phyloP scores from a whole-genome alignment of 2,888 invertebrate species.

The Dasypogon diadema region DNA sequence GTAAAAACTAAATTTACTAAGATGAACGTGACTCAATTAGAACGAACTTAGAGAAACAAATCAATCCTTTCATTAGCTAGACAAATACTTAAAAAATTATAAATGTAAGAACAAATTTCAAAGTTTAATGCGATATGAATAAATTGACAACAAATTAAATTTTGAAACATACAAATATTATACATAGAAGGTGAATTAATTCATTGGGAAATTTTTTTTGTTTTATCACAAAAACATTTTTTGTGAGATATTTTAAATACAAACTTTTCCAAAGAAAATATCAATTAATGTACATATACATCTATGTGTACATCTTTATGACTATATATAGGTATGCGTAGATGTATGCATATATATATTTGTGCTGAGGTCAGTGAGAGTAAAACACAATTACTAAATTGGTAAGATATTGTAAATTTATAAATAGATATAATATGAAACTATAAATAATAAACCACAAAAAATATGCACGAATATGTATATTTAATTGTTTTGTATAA shows the following conservation, averaged over 20 bases:
- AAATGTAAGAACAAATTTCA: conserved; percentile 14
- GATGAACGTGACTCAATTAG: conserved; percentile 24
- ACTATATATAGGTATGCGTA: too few species aligned
- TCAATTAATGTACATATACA: too few species aligned
- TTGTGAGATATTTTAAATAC: conserved; percentile 2
- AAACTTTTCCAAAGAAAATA: conserved; percentile 25
- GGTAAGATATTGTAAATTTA: conserved; percentile 48
- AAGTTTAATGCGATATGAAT: background rate
- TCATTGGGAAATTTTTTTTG: background rate
- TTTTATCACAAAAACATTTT: background rate
- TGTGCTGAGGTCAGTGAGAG: conserved; percentile 27
- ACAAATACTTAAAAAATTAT: conserved; percentile 46
- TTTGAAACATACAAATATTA: conserved; percentile 25
- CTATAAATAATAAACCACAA: conserved; percentile 33
- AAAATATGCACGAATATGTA: conserved; percentile 49
- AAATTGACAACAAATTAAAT: conserved; percentile 6
- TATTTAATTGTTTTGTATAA: conserved; percentile 49
- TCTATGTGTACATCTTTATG: too few species aligned
- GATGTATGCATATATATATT: too few species aligned
- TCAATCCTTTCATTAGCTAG: conserved; percentile 45
- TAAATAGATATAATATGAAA: conserved; percentile 31
- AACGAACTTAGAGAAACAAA: conserved; percentile 28
- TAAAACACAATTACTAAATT: conserved; percentile 37
- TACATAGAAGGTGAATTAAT: background rate
- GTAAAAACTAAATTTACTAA: too few species aligned